Conservation (phyloP, 2,797 vertebrate genomes). For the Coilia nasus region DNA sequence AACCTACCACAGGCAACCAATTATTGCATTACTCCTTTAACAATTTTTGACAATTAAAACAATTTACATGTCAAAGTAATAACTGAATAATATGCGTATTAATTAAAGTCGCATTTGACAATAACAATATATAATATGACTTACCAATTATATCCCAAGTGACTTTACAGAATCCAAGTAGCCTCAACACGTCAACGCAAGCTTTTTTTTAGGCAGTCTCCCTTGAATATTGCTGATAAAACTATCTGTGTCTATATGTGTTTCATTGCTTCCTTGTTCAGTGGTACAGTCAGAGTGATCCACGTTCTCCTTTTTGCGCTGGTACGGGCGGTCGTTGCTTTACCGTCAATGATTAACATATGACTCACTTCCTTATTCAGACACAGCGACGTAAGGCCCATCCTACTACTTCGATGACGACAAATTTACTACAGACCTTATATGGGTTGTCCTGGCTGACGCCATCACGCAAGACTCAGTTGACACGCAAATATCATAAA, state of each 20-base stretch:
- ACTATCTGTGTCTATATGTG: slow-evolving; percentile 48
- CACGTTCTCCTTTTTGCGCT: slow-evolving; percentile 51
- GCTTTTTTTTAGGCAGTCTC: background rate
- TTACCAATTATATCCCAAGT: background rate
- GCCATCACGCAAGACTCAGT: slow-evolving; percentile 5
- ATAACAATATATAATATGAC: background rate
- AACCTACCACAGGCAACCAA: background rate
- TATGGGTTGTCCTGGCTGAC: background rate
- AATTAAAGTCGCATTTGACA: background rate
- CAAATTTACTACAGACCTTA: background rate
- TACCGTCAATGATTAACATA: slow-evolving; percentile 63
- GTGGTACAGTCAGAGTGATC: slow-evolving; percentile 36
- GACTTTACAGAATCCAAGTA: background rate
- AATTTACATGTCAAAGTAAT: background rate
- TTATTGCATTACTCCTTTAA: background rate
- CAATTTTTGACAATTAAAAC: background rate
- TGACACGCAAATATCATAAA: background rate
- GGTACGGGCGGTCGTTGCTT: slow-evolving; percentile 56
- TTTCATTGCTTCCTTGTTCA: slow-evolving; percentile 69
- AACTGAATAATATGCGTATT: background rate
- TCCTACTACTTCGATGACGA: background rate
- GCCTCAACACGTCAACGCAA: background rate
- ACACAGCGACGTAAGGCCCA: background rate
- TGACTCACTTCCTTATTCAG: slow-evolving; percentile 78
- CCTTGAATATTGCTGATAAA: background rate